These are phyloP conservation scores for Cetonia aurata DNA, from an alignment of 2,888 invertebrate species.

Conservation along the genomic window DNA sequence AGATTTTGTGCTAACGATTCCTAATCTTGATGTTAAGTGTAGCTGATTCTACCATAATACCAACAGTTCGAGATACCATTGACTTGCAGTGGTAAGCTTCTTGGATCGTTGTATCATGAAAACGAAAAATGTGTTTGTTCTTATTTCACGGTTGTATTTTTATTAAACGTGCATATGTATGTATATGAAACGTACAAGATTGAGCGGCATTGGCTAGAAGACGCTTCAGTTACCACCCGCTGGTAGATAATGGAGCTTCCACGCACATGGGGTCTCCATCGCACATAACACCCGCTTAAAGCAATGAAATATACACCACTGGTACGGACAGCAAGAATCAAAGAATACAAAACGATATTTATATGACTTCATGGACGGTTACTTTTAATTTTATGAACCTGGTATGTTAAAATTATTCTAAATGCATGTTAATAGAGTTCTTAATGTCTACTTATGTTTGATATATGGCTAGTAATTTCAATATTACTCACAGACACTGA, in stretches of 20 bases:
- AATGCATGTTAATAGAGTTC: constrained; percentile 2
- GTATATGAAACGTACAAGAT: constrained; percentile 9
- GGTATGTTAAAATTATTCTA: constrained; percentile 19
- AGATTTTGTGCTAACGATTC: neutral
- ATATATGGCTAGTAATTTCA: too few relatives aligned
- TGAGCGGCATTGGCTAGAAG: constrained; percentile 47
- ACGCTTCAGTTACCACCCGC: constrained; percentile 59
- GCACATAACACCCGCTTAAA: constrained; percentile 40
- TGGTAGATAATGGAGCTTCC: constrained; percentile 58
- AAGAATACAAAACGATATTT: constrained; percentile 18
- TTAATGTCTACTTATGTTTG: too few relatives aligned
- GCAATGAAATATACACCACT: constrained; percentile 28
- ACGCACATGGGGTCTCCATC: constrained; percentile 47
- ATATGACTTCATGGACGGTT: constrained; percentile 20
- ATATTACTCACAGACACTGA: too few relatives aligned
- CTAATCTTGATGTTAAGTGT: neutral
- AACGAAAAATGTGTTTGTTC: constrained; percentile 28
- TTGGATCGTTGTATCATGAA: constrained; percentile 16
- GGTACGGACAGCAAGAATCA: constrained; percentile 12
- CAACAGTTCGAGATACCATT: constrained; percentile 7
- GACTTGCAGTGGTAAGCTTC: constrained; percentile 12
- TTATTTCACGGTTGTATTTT: constrained; percentile 23
- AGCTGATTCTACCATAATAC: neutral
- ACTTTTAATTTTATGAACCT: constrained; percentile 7
- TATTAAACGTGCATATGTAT: constrained; percentile 3